Percentiles rank a stretch among this genome's conserved stretches.
phyloP scores from a whole-genome alignment of 2,797 vertebrate species.

The Falco columbarius region DNA sequence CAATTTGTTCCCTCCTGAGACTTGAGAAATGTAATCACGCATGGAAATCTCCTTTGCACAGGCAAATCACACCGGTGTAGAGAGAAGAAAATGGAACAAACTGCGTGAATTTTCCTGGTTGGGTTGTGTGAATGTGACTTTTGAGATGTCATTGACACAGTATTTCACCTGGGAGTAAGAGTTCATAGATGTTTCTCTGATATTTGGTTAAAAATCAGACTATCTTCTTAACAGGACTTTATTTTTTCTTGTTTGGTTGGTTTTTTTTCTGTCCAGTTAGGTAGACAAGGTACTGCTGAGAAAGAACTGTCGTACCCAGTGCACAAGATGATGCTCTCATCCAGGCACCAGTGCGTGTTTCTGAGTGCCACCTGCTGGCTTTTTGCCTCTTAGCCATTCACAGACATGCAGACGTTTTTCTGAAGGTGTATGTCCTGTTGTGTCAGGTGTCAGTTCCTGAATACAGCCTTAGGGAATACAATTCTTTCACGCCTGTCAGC shows the following conservation, averaged over 20 bases:
- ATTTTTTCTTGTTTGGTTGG: not conserved
- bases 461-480: not conserved
- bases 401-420: rapidly evolving
- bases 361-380: constrained; percentile 42
- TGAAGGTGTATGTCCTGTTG: not conserved
- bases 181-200: not conserved
- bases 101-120: not conserved
- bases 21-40: not conserved
- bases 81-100: not conserved
- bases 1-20: not conserved
- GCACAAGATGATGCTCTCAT: not conserved
- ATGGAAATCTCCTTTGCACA: not conserved
- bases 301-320: not conserved
- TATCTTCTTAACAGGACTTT: not conserved
- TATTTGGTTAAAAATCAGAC: not conserved
- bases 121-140: not conserved
- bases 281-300: not conserved
- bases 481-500: not conserved
- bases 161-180: not conserved
- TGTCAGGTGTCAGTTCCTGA: not conserved
- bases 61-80: not conserved
- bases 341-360: not conserved
- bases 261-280: not conserved
- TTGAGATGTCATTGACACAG: not conserved
- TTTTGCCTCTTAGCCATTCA: not conserved